These are phyloP conservation scores for Urosaurus nigricauda DNA, from an alignment of 2,797 vertebrate genomes.

Conservation along the genomic window DNA sequence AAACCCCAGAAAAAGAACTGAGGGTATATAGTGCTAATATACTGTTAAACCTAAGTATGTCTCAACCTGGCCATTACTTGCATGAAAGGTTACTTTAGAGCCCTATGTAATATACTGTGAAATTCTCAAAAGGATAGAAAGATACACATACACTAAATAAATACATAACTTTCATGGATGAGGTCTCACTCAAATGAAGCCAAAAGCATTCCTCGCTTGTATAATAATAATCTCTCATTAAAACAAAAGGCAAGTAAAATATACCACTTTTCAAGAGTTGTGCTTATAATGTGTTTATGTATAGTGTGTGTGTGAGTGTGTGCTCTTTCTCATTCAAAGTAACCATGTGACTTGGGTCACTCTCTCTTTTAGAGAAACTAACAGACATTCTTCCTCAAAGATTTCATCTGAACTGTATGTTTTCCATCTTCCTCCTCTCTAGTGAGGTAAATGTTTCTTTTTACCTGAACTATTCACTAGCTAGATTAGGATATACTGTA, in stretches of 20 bases:
- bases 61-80: neutral
- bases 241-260: neutral
- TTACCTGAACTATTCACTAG: too few species aligned
- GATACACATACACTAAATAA: neutral
- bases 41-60: constrained; percentile 4
- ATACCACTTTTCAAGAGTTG: neutral
- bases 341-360: too few species aligned
- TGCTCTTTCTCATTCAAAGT: too few species aligned
- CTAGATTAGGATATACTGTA: too few species aligned
- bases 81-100: too few species aligned
- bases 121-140: neutral
- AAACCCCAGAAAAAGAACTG: neutral
- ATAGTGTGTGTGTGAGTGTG: neutral
- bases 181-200: neutral
- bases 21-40: neutral
- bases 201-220: neutral
- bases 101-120: neutral
- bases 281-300: neutral
- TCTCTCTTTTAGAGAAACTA: too few species aligned
- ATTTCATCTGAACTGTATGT: too few species aligned
- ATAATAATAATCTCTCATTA: neutral
- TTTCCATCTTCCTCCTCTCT: too few species aligned
- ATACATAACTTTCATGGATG: neutral
- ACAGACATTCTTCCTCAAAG: too few species aligned
- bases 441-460: too few species aligned